Evolutionary conservation across 1,140 invertebrate genomes (phyloP), one percentile per base, ranked within the genome.

Genomic region (Dinothrombium tinctorium): DNA sequence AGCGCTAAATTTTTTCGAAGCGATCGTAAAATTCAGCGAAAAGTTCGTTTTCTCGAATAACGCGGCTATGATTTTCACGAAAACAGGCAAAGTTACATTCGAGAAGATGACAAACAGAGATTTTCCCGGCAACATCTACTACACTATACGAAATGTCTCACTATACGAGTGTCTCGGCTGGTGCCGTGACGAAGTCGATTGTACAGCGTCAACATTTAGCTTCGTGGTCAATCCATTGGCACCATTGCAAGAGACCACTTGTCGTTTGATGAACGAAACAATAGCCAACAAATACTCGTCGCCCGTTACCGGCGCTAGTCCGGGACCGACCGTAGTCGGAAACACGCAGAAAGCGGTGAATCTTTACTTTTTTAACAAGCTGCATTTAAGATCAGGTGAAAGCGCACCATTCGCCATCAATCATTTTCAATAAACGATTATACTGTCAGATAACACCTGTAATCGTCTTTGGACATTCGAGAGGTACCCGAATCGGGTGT

Each of bases 331-430:
- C 1, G 19, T 11, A 11, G 15, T 40, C 11, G 29, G 32, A 12
- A 76, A 76, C 5, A 76, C 83, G 4, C 54, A 58, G 35, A 72
- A 74, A 53, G 75, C 79, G 3, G 77, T 76, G 50, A 86, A 82
- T 57, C 79, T 81, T 63, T 90, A 89, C 58, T 90, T 87, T 64
- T 86, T 90, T 78, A 77, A 81, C 49, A 90, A 90, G 60, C 61
- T 87, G 49, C 75, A 83, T 62, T 68, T 90, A 48, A 62, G 80
- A 60, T 80, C 80, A 48, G 71, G 72, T 74, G 59, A 63, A 53
- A 45, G 14, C n/a, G n/a, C 26, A 28, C 28, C 4, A 2, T 15
- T 29, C 2, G 26, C 29, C 5, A 32, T 32, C n/a, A 12, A 6
- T 17, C 17, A 32, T 14, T 7, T 4, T 32, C 12, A 7, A 5